phyloP scores from a whole-genome alignment of 2,797 vertebrate species.

The Sebastes trivittatus region DNA sequence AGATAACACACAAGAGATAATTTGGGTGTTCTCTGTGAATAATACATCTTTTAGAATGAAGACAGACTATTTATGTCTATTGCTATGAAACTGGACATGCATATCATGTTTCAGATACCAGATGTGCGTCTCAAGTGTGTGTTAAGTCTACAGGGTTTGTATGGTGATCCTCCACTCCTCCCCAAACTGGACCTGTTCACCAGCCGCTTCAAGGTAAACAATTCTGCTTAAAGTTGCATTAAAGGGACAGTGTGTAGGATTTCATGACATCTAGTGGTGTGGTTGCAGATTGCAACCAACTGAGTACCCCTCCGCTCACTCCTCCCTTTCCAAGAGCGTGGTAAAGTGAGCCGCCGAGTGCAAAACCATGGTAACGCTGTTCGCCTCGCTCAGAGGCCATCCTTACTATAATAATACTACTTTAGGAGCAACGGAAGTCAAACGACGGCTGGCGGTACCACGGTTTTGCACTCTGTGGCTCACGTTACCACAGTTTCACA shows the following conservation, averaged over 20 bases:
- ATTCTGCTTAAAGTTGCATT: background rate
- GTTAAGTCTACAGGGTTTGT: slow-evolving; percentile 87
- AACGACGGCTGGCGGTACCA: too few relatives aligned
- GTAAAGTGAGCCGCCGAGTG: too few relatives aligned
- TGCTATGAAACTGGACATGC: background rate
- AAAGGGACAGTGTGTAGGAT: background rate
- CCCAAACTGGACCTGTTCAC: slow-evolving; percentile 92
- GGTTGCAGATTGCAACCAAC: too few relatives aligned
- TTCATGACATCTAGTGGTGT: background rate
- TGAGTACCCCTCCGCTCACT: too few relatives aligned
- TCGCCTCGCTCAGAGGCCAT: rapidly evolving
- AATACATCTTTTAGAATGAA: background rate
- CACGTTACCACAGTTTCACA: rapidly evolving
- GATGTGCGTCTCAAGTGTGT: slow-evolving; percentile 93
- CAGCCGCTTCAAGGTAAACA: slow-evolving; percentile 90
- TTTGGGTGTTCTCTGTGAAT: background rate
- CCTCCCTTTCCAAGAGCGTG: too few relatives aligned
- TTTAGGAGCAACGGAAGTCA: too few relatives aligned
- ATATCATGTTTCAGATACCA: slow-evolving; percentile 77
- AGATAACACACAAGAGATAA: background rate
- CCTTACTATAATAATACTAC: too few relatives aligned
- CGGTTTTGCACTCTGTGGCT: too few relatives aligned
- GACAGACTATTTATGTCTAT: background rate
- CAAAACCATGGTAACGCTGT: too few relatives aligned
- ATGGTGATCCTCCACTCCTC: slow-evolving; percentile 82